These are phyloP conservation scores for Alcedo atthis DNA, from an alignment of 2,797 vertebrate genomes.

Conservation along the genomic window DNA sequence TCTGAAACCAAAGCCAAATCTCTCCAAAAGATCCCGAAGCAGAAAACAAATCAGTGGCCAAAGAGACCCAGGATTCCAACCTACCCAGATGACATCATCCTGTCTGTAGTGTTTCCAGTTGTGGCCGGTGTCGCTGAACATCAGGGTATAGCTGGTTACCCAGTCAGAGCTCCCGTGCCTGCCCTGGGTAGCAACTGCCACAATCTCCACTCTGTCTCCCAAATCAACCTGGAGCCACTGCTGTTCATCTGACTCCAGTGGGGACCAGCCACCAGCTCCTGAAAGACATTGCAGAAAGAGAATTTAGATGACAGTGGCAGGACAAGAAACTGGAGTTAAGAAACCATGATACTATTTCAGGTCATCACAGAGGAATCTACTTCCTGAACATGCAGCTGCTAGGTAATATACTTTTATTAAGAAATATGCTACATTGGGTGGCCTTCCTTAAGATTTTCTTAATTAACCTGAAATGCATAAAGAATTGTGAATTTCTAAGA, in stretches of 20 bases:
- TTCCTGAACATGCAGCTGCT: neutral
- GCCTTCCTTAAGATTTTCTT: neutral
- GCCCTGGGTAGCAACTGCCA: slow-evolving; percentile 89
- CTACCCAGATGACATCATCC: slow-evolving; percentile 89
- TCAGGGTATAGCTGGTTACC: slow-evolving; percentile 87
- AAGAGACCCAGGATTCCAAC: slow-evolving; percentile 16
- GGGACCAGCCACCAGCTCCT: slow-evolving; percentile 95
- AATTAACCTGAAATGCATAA: neutral
- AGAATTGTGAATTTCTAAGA: neutral
- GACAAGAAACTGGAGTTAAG: neutral
- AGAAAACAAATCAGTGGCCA: neutral
- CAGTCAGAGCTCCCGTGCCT: slow-evolving; percentile 92
- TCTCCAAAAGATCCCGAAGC: neutral
- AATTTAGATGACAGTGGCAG: neutral
- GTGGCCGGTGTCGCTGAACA: slow-evolving; percentile 92
- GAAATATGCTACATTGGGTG: neutral
- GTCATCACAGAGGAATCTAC: neutral
- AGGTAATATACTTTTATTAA: neutral
- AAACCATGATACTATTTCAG: neutral
- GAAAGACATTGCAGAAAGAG: neutral
- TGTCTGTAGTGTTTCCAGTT: slow-evolving; percentile 92
- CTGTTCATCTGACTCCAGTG: slow-evolving; percentile 80
- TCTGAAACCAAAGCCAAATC: neutral
- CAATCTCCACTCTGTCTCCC: slow-evolving; percentile 86
- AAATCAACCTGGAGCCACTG: slow-evolving; percentile 94